Conservation (phyloP, 1,140 invertebrate genomes). For the Anastrepha ludens region DNA sequence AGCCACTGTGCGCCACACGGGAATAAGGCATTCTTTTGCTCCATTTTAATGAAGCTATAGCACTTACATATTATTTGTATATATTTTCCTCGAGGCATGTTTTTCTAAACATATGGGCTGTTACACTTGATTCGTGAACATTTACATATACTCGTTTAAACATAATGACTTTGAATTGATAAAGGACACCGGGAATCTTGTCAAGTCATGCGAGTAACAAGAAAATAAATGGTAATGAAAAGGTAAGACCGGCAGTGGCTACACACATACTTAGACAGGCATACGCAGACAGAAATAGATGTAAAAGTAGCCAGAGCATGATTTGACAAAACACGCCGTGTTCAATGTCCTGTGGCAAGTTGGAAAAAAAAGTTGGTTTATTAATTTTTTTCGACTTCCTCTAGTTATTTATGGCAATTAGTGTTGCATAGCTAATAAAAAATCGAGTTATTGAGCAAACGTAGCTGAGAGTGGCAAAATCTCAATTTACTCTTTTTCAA, state of each 20-base stretch:
- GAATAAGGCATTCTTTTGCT: neutral
- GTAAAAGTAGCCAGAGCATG: neutral
- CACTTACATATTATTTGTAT: neutral
- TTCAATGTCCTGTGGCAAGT: slow-evolving; percentile 17
- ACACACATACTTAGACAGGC: neutral
- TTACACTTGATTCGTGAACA: neutral
- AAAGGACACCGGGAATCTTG: neutral
- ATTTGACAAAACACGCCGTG: neutral
- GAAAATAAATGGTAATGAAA: neutral
- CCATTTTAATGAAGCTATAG: slow-evolving; percentile 43
- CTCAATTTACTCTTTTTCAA: too few relatives aligned
- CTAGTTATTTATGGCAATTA: too few relatives aligned
- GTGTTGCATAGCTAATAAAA: too few relatives aligned
- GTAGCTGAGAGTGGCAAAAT: too few relatives aligned
- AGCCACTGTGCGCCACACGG: too few relatives aligned
- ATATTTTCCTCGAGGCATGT: neutral
- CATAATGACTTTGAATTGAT: neutral
- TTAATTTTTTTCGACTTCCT: too few relatives aligned
- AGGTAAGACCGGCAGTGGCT: neutral
- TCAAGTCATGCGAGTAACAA: slow-evolving; percentile 2
- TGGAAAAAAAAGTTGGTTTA: too few relatives aligned
- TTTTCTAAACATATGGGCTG: neutral
- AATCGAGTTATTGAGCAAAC: too few relatives aligned
- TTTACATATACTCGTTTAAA: neutral
- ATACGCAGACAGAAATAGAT: neutral